Percentiles rank a stretch among this genome's conserved stretches.
phyloP scores from a whole-genome alignment of 2,888 invertebrate genomes.

The Meiosimyza decipiens region DNA sequence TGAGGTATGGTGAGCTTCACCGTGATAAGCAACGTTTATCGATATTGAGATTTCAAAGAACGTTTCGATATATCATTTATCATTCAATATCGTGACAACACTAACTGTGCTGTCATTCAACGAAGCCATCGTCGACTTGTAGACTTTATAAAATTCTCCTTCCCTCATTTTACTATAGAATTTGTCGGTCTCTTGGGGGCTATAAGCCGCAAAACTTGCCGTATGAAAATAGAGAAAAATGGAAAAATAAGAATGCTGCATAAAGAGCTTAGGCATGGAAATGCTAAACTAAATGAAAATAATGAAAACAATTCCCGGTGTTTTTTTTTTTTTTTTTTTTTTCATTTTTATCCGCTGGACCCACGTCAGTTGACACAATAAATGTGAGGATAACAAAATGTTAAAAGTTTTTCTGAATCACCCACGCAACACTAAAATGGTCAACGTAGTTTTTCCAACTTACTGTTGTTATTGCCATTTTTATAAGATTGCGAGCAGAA shows the following conservation, averaged over 20 bases:
- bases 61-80: too few species aligned
- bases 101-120: too few species aligned
- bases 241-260: slow-evolving; percentile 18
- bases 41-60: too few species aligned
- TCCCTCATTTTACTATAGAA: too few species aligned
- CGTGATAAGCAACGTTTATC: too few species aligned
- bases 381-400: neutral
- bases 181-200: slow-evolving; percentile 13
- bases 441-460: neutral
- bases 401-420: neutral
- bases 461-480: neutral
- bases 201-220: slow-evolving; percentile 26
- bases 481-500: neutral
- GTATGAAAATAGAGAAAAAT: slow-evolving; percentile 25
- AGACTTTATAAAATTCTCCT: too few species aligned
- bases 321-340: neutral
- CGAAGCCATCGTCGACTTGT: too few species aligned
- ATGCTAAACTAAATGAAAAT: slow-evolving; percentile 51
- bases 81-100: too few species aligned
- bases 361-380: neutral
- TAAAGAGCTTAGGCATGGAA: slow-evolving; percentile 6
- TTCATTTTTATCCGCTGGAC: neutral
- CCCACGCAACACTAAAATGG: neutral
- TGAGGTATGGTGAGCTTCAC: too few species aligned
- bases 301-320: slow-evolving; percentile 53